Percentiles rank a stretch among this genome's conserved stretches.
phyloP scores from a whole-genome alignment of 1,140 invertebrate species.

The Thalassaphorura encarpata region DNA sequence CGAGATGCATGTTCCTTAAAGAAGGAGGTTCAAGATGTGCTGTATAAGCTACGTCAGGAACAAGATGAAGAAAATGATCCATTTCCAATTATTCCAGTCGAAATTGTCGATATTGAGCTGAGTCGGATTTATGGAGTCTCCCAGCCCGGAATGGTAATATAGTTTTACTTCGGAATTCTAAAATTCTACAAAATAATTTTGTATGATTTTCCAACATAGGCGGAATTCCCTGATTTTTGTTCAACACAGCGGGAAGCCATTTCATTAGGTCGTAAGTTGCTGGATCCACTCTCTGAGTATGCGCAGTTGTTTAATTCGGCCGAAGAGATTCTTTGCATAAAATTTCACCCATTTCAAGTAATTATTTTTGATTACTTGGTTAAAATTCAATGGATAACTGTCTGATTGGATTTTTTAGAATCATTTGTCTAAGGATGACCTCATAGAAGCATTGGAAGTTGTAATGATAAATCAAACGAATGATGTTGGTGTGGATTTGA shows the following conservation, averaged over 20 bases:
- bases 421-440: conserved; percentile 70
- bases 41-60: conserved; percentile 61
- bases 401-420: conserved; percentile 48
- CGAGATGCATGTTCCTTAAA: conserved; percentile 73
- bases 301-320: conserved; percentile 61
- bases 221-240: conserved; percentile 40
- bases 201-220: neutral
- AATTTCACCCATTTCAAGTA: conserved; percentile 49
- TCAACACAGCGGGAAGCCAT: conserved; percentile 53
- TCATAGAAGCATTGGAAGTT: conserved; percentile 72
- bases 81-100: conserved; percentile 75
- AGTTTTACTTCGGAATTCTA: neutral
- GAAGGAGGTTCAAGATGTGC: conserved; percentile 69
- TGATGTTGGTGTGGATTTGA: conserved; percentile 97
- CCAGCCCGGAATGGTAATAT: neutral
- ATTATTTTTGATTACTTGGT: neutral
- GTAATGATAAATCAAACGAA: conserved; percentile 91
- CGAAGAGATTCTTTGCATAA: conserved; percentile 50
- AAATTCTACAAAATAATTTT: neutral
- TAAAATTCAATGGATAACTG: neutral
- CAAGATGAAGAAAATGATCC: conserved; percentile 55
- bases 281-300: conserved; percentile 92
- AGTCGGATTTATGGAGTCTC: conserved; percentile 53
- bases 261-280: conserved; percentile 78
- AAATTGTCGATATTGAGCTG: conserved; percentile 81